phyloP scores from a whole-genome alignment of 37 sponge, comb jelly and placozoan genomes.

The Mnemiopsis leidyi region DNA sequence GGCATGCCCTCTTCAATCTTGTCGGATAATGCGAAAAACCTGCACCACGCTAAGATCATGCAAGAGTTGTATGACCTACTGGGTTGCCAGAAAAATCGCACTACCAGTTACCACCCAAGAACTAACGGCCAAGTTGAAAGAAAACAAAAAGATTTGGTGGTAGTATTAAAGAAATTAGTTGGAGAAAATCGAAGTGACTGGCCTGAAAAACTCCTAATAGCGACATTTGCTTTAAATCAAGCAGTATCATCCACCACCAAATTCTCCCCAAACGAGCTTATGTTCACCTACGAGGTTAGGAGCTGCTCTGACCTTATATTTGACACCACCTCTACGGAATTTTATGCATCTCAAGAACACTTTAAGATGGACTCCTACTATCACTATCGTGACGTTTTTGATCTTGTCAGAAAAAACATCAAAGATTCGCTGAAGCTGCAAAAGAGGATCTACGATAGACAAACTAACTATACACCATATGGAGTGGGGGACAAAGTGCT shows the following conservation, averaged over 20 bases:
- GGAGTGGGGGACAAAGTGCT: conserved; percentile 1
- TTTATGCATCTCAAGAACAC: neutral
- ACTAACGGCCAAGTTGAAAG: neutral
- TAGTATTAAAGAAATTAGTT: neutral
- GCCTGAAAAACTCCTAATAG: neutral
- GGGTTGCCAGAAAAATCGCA: neutral
- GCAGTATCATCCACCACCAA: neutral
- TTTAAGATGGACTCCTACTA: neutral
- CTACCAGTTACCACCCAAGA: neutral
- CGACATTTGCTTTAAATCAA: neutral
- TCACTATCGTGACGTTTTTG: neutral
- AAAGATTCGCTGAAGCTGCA: neutral
- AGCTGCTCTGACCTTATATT: neutral
- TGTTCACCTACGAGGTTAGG: neutral
- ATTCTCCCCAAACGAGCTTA: neutral
- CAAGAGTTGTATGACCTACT: neutral
- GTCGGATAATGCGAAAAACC: neutral
- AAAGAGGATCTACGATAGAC: neutral
- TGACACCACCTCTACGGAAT: neutral
- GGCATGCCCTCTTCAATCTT: neutral
- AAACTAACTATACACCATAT: neutral
- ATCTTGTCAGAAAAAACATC: neutral
- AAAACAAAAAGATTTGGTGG: neutral
- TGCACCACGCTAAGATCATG: neutral
- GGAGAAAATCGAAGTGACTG: neutral